phyloP scores from a whole-genome alignment of 2,113 vertebrate genomes.

The Dryoscopus gambensis region DNA sequence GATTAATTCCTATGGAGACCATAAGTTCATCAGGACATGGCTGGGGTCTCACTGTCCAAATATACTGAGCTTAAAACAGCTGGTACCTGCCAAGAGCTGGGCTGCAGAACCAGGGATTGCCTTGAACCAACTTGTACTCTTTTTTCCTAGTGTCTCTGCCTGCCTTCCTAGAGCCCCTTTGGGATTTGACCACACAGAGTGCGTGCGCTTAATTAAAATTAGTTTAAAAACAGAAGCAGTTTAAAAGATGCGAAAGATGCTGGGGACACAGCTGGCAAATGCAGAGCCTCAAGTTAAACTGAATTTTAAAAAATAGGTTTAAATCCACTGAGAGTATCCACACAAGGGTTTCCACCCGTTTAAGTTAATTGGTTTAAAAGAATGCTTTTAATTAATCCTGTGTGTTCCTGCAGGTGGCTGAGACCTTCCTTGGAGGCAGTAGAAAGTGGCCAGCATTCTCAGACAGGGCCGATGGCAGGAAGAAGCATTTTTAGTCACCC shows the following conservation, averaged over 20 bases:
- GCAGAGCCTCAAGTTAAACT: constrained; percentile 18
- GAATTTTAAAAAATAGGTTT: neutral
- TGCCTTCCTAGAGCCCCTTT: neutral
- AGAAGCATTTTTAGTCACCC: neutral
- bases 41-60: neutral
- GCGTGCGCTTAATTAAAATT: constrained; percentile 30
- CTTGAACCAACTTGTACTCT: neutral
- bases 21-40: neutral
- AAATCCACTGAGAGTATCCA: constrained; percentile 29
- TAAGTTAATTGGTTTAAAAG: constrained; percentile 54
- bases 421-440: neutral
- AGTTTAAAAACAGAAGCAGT: constrained; percentile 5
- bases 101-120: neutral
- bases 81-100: neutral
- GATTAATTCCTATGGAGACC: neutral
- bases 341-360: constrained; percentile 4
- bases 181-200: constrained; percentile 7
- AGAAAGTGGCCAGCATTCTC: neutral
- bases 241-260: neutral
- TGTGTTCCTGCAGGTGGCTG: neutral
- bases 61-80: neutral
- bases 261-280: constrained; percentile 26
- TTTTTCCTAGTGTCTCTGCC: neutral
- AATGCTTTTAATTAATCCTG: constrained; percentile 54
- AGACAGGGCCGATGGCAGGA: neutral